phyloP scores from a whole-genome alignment of 53 echinoderm and acorn worm genomes.

The Holothuria scabra region DNA sequence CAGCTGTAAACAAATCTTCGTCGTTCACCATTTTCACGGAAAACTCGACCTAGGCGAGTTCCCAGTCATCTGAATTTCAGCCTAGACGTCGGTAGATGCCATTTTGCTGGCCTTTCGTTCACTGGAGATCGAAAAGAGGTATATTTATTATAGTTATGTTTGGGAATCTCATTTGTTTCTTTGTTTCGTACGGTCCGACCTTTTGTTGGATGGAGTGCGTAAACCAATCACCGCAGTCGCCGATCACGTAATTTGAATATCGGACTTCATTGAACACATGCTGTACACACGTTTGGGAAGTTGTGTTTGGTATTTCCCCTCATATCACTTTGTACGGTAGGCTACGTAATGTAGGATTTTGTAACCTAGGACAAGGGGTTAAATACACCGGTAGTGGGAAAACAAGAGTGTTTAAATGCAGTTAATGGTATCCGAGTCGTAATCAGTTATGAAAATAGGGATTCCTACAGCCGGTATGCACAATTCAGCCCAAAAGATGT shows the following conservation, averaged over 20 bases:
- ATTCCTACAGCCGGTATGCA: too few species aligned
- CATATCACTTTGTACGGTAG: constrained; percentile 44
- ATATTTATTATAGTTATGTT: constrained; percentile 39
- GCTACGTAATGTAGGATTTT: constrained; percentile 24
- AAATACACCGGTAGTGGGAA: constrained; percentile 22
- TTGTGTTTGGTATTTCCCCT: constrained; percentile 24
- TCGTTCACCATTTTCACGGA: constrained; percentile 99
- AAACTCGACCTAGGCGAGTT: constrained; percentile 55
- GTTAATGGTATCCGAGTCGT: background rate
- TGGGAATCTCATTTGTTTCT: constrained; percentile 54
- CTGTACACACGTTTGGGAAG: constrained; percentile 53
- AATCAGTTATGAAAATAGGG: too few species aligned
- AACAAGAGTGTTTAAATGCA: constrained; percentile 31
- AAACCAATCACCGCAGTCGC: constrained; percentile 57
- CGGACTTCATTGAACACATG: constrained; percentile 52
- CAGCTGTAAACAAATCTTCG: constrained; percentile 99
- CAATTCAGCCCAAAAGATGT: too few species aligned
- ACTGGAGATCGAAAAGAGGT: constrained; percentile 20
- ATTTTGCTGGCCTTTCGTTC: constrained; percentile 45
- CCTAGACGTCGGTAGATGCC: constrained; percentile 15
- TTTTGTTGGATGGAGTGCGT: constrained; percentile 52
- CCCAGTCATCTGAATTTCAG: constrained; percentile 29
- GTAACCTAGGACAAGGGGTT: constrained; percentile 47
- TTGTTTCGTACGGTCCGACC: constrained; percentile 54
- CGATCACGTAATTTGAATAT: constrained; percentile 59